Evolutionary conservation across 2,113 vertebrate species (phyloP).

Genomic region (Centrocercus urophasianus): DNA sequence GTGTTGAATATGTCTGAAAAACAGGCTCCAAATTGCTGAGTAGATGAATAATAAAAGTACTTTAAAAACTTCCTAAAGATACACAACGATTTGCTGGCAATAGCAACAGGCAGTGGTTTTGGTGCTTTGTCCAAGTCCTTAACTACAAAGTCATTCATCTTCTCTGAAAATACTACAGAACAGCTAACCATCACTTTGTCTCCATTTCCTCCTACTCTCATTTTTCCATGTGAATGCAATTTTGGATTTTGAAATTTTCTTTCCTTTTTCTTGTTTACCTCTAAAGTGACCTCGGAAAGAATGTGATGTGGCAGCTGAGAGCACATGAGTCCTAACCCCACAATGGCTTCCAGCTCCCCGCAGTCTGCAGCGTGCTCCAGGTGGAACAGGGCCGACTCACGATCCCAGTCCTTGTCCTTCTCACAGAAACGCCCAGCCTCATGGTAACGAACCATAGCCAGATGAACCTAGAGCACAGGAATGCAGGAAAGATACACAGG

Average conservation of each 20-base stretch:
- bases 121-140: neutral
- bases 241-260: neutral
- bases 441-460: slow-evolving; percentile 96
- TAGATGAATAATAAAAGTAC: neutral
- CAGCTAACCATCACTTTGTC: neutral
- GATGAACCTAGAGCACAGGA: slow-evolving; percentile 85
- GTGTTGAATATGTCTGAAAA: neutral
- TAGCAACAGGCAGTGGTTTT: neutral
- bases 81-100: neutral
- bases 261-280: slow-evolving; percentile 77
- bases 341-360: slow-evolving; percentile 95
- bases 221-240: neutral
- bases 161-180: neutral
- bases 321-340: slow-evolving; percentile 89
- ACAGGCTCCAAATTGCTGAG: neutral
- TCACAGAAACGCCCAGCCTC: slow-evolving; percentile 93
- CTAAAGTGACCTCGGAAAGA: slow-evolving; percentile 84
- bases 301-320: slow-evolving; percentile 94
- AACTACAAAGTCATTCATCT: neutral
- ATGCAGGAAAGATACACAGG: neutral
- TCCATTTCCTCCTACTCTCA: neutral
- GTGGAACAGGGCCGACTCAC: slow-evolving; percentile 89
- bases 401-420: slow-evolving; percentile 91
- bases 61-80: neutral
- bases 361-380: slow-evolving; percentile 91